Conservation (phyloP, 2,797 vertebrate species). For the Knipowitschia caucasica region DNA sequence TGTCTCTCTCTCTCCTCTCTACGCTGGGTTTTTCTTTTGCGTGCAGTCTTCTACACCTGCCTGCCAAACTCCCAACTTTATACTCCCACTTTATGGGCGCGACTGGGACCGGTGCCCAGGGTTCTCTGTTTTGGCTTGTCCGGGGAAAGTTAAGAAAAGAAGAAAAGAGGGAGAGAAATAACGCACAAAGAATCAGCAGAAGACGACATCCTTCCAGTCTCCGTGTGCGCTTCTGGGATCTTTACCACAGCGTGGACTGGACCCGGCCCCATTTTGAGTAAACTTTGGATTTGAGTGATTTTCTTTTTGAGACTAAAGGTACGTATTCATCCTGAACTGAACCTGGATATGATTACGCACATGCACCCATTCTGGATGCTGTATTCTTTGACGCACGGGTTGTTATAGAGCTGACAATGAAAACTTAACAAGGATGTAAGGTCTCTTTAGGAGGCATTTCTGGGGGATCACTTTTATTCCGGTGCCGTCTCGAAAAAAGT, state of each 20-base stretch:
- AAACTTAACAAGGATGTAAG: slow-evolving; percentile 5
- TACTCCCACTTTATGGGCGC: slow-evolving; percentile 59
- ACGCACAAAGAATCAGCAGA: slow-evolving; percentile 9
- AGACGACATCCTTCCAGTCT: slow-evolving; percentile 51
- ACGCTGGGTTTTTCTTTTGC: slow-evolving; percentile 7
- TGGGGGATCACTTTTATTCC: slow-evolving; percentile 32
- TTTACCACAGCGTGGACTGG: slow-evolving; percentile 26
- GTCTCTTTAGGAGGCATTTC: neutral
- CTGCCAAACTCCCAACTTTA: slow-evolving; percentile 53
- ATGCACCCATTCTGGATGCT: no score
- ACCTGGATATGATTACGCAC: neutral
- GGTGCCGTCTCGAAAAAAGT: slow-evolving; percentile 34
- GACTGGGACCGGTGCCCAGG: slow-evolving; percentile 64
- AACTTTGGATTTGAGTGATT: slow-evolving; percentile 26
- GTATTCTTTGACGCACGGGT: no score
- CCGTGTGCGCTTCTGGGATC: slow-evolving; percentile 16
- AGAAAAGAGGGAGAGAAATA: slow-evolving; percentile 36
- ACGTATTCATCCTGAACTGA: slow-evolving; percentile 15
- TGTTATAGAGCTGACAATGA: slow-evolving; percentile 4
- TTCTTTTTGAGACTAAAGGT: slow-evolving; percentile 50
- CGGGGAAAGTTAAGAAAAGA: slow-evolving; percentile 61
- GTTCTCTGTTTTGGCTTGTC: slow-evolving; percentile 70
- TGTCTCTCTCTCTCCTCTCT: slow-evolving; percentile 9
- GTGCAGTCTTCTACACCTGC: slow-evolving; percentile 56
- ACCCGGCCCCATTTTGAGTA: slow-evolving; percentile 21